Base-by-base conservation (phyloP, 2,797 vertebrate genomes). In the Borostomias antarcticus region DNA sequence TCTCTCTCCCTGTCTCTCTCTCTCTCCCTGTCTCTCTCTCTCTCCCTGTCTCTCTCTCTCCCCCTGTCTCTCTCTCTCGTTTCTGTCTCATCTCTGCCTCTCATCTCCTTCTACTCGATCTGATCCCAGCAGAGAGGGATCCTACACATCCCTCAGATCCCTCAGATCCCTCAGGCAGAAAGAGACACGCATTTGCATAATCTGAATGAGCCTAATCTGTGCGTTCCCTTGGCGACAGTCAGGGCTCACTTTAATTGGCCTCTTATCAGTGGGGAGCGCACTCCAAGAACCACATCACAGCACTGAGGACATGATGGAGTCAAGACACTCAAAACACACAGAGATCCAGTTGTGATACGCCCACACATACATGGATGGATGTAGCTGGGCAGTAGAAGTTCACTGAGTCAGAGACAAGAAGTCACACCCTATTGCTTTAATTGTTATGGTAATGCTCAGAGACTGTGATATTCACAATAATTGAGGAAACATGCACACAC, bases 121-220 rank as follows among this genome's bases (percentile, higher is more conserved):
- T 26, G n/a, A 69, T 69, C 75, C 66, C 80, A 79, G 84, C 87
- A 89, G 88, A n/a, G n/a, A n/a, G n/a, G n/a, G n/a, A n/a, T n/a
- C n/a, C n/a, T n/a, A n/a, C n/a, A n/a, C n/a, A n/a, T n/a, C n/a
- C n/a, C n/a, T n/a, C n/a, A n/a, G n/a, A n/a, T n/a, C n/a, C n/a
- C n/a, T n/a, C n/a, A n/a, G n/a, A n/a, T n/a, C 87, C 81, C 77
- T 64, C 52, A 69, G 74, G 79, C 43, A 72, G 58, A 81, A 77
- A 28, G 57, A 81, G 77, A 33, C 51, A 50, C 68, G 64, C 43
- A 85, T 83, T 89, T 90, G 80, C 89, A 89, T 89, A 88, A 90
- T 91, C 87, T 85, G 77, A 89, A 89, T 90, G 85, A 84, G 69
- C 72, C 74, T 91, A 88, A 91, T 89, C 85, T 85, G 72, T 68